Evolutionary conservation across 2,797 vertebrate genomes (phyloP).

Genomic region (Anguilla megastoma): DNA sequence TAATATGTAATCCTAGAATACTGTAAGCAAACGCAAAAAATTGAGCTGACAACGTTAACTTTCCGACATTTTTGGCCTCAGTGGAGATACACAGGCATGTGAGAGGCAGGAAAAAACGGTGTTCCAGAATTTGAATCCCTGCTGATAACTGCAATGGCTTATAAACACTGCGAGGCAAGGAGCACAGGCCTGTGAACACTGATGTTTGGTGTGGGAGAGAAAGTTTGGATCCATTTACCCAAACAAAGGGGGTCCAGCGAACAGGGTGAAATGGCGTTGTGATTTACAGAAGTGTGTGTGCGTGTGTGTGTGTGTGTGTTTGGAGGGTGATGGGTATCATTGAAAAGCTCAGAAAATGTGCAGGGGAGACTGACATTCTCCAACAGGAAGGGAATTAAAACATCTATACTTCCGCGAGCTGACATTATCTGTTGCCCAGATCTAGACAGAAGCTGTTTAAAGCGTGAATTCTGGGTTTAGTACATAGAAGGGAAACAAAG

Average conservation of each 20-base stretch:
- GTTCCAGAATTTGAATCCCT: background rate
- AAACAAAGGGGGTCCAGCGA: background rate
- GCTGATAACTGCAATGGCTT: background rate
- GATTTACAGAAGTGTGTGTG: background rate
- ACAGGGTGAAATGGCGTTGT: background rate
- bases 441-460: slow-evolving; percentile 6
- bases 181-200: slow-evolving; percentile 5
- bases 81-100: slow-evolving; percentile 4
- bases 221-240: background rate
- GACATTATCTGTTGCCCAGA: background rate
- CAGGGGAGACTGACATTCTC: background rate
- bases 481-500: slow-evolving; percentile 5
- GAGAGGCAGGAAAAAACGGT: background rate
- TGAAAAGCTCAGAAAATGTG: background rate
- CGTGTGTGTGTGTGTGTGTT: background rate
- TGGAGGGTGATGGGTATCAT: background rate
- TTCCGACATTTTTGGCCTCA: slow-evolving; percentile 16
- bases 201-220: slow-evolving; percentile 13
- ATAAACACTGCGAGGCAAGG: background rate
- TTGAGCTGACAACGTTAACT: slow-evolving; percentile 15
- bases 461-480: background rate
- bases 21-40: slow-evolving; percentile 29
- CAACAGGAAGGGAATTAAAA: background rate
- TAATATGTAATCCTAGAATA: background rate
- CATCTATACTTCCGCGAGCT: background rate